Conservation (phyloP, 1,140 invertebrate species). For the Phymorhynchus buccinoides region DNA sequence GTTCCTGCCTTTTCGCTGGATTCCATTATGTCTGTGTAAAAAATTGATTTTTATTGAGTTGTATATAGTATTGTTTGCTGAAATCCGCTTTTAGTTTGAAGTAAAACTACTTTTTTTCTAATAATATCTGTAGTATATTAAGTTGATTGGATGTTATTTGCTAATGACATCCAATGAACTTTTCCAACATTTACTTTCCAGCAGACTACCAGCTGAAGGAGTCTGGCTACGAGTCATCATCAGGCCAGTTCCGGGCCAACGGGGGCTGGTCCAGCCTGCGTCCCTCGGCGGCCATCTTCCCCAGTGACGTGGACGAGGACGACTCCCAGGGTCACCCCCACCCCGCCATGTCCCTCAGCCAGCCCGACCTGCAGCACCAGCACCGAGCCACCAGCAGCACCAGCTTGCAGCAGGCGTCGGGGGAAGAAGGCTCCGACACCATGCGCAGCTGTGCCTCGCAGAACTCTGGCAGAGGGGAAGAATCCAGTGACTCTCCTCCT, state of each 20-base stretch:
- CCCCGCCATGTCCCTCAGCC: slow-evolving; percentile 51
- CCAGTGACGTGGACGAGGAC: slow-evolving; percentile 65
- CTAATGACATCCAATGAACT: too few relatives aligned
- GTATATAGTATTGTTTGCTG: too few relatives aligned
- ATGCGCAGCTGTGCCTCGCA: slow-evolving; percentile 63
- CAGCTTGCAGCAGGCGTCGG: slow-evolving; percentile 63
- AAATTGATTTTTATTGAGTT: too few relatives aligned
- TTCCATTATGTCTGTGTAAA: too few relatives aligned
- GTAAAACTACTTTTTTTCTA: too few relatives aligned
- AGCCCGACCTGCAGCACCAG: slow-evolving; percentile 47
- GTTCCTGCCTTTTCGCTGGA: too few relatives aligned
- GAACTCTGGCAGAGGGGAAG: slow-evolving; percentile 48
- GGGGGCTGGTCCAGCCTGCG: slow-evolving; percentile 45
- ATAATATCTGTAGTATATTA: too few relatives aligned
- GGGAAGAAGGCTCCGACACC: slow-evolving; percentile 65
- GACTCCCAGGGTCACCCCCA: slow-evolving; percentile 46
- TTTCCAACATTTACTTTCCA: too few relatives aligned
- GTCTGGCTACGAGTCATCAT: slow-evolving; percentile 66
- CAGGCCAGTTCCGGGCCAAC: slow-evolving; percentile 60
- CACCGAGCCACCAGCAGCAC: slow-evolving; percentile 55
- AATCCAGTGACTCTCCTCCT: too few relatives aligned
- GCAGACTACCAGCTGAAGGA: slow-evolving; percentile 67
- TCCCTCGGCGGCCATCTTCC: slow-evolving; percentile 60
- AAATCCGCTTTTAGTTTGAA: too few relatives aligned
- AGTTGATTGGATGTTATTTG: too few relatives aligned